Percentiles rank a stretch among this genome's conserved stretches.
Evolutionary conservation across 2,113 vertebrate genomes (phyloP).

Genomic region (Tetraodon nigroviridis): DNA sequence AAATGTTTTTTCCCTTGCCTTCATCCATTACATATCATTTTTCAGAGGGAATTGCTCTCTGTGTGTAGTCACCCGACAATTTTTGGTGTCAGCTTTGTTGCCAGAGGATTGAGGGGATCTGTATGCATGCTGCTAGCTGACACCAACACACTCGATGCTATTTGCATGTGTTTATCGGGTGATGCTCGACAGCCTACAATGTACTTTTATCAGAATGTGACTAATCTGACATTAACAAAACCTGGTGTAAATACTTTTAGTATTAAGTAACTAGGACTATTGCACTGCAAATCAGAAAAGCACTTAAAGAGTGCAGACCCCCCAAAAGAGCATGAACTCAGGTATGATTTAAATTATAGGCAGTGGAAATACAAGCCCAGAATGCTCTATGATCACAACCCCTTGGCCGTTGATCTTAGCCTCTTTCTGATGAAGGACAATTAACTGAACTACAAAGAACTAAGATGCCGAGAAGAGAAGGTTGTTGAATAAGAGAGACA

Average conservation of each 20-base stretch:
- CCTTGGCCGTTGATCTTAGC: too few relatives aligned
- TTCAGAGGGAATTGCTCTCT: constrained; percentile 10
- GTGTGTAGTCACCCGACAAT: constrained; percentile 14
- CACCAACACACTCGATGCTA: background rate
- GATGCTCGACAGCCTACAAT: constrained; percentile 9
- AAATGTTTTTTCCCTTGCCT: constrained; percentile 16
- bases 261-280: too few relatives aligned
- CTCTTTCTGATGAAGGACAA: too few relatives aligned
- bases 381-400: too few relatives aligned
- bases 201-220: constrained; percentile 2
- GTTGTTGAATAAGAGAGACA: background rate
- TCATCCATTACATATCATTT: constrained; percentile 17
- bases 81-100: constrained; percentile 22
- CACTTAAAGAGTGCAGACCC: too few relatives aligned
- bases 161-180: constrained; percentile 21
- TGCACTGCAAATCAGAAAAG: too few relatives aligned
- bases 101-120: constrained; percentile 33
- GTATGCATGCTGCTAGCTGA: constrained; percentile 8
- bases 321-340: too few relatives aligned
- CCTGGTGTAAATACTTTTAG: background rate
- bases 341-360: too few relatives aligned
- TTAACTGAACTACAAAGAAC: too few relatives aligned
- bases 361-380: too few relatives aligned
- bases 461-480: too few relatives aligned
- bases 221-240: constrained; percentile 14